Percentiles rank a stretch among this genome's conserved stretches.
These are phyloP conservation scores for Ochlodes sylvanus DNA, from an alignment of 2,888 invertebrate species.

Conservation along the genomic window DNA sequence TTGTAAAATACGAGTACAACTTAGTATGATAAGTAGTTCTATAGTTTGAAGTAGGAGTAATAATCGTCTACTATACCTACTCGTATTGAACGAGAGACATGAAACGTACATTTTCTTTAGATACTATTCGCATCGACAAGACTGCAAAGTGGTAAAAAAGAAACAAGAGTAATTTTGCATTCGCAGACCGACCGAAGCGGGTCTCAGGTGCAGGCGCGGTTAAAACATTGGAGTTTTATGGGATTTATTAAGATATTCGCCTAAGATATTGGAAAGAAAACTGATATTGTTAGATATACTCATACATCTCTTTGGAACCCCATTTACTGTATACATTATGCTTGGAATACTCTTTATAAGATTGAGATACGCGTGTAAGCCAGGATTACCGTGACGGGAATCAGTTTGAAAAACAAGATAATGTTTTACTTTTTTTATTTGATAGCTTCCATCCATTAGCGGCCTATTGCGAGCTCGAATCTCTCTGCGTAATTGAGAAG, in stretches of 20 bases:
- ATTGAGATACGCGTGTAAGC: conserved; percentile 15
- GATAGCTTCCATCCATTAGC: neutral
- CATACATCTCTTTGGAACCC: conserved; percentile 40
- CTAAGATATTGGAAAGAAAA: conserved; percentile 72
- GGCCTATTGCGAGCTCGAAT: too few relatives aligned
- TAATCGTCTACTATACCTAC: conserved; percentile 40
- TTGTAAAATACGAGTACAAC: neutral
- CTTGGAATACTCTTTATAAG: conserved; percentile 32
- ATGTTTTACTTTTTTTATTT: neutral
- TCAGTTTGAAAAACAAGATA: neutral
- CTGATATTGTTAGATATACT: conserved; percentile 55
- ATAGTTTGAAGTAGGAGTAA: neutral
- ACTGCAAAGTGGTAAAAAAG: conserved; percentile 82
- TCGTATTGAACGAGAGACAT: conserved; percentile 52
- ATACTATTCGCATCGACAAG: conserved; percentile 74
- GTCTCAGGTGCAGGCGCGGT: conserved; percentile 77
- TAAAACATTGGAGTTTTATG: conserved; percentile 83
- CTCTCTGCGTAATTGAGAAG: too few relatives aligned
- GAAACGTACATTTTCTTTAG: conserved; percentile 73
- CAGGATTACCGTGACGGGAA: neutral
- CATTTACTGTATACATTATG: conserved; percentile 5
- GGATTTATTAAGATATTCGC: conserved; percentile 82
- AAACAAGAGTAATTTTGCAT: conserved; percentile 82
- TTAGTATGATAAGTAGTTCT: neutral
- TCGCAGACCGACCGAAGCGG: conserved; percentile 75